These are phyloP conservation scores for Furcula furcula DNA, from an alignment of 2,888 invertebrate genomes.

Conservation along the genomic window DNA sequence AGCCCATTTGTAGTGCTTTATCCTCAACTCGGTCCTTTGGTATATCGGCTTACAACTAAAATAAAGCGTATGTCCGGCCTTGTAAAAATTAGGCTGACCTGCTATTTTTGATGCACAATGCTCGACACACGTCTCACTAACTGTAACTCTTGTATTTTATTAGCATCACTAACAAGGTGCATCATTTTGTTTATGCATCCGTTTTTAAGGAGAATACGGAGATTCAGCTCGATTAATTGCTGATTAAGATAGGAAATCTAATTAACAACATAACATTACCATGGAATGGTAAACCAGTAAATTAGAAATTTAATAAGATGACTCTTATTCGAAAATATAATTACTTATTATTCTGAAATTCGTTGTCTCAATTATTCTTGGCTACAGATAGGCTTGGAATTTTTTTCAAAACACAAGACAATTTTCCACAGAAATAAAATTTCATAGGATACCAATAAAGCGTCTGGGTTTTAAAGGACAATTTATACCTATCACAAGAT, in stretches of 20 bases:
- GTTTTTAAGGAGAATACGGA: neutral
- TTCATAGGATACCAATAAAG: no score
- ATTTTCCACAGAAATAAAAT: no score
- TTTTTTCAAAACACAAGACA: no score
- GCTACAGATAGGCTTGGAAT: no score
- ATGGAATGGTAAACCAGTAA: no score
- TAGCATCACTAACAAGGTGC: neutral
- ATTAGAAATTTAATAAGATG: no score
- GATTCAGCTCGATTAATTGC: neutral
- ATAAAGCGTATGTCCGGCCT: constrained; percentile 39
- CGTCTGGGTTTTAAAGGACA: no score
- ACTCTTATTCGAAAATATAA: no score
- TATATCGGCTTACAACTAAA: constrained; percentile 36
- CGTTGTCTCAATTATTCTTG: no score
- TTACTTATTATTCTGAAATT: no score
- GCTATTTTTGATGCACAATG: constrained; percentile 51
- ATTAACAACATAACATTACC: no score
- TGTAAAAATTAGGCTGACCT: constrained; percentile 41
- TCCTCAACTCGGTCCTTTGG: constrained; percentile 1
- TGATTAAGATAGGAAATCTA: neutral
- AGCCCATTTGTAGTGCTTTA: neutral
- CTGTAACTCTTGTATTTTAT: neutral
- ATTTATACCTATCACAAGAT: no score
- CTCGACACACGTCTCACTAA: constrained; percentile 12
- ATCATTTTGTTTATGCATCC: neutral